These are phyloP conservation scores for Okamejei kenojei DNA, from an alignment of 2,797 vertebrate genomes.

Conservation along the genomic window DNA sequence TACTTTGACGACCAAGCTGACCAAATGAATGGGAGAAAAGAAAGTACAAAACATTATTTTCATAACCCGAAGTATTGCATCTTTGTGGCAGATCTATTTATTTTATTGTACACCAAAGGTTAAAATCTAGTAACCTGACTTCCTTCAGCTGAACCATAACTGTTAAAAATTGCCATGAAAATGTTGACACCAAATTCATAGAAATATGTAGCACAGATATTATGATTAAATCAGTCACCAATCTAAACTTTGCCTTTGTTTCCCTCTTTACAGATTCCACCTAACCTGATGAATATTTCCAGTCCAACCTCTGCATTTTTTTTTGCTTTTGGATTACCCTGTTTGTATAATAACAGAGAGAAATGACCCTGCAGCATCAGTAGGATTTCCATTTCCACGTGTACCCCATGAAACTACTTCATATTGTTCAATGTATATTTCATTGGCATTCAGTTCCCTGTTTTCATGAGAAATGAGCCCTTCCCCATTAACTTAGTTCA, in stretches of 20 bases:
- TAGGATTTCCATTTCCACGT: not conserved
- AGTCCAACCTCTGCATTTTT: too few species aligned
- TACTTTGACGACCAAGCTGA: not conserved
- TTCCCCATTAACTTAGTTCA: not conserved
- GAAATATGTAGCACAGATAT: too few species aligned
- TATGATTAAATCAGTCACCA: too few species aligned
- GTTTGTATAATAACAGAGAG: not conserved
- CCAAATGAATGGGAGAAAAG: not conserved
- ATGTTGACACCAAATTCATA: not conserved
- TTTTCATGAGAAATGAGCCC: too few species aligned
- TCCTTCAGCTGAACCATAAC: not conserved
- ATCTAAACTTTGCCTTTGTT: too few species aligned
- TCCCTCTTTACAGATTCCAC: too few species aligned
- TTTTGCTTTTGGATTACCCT: not conserved
- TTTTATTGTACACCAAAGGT: not conserved
- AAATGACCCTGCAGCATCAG: not conserved
- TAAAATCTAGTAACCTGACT: slow-evolving; percentile 1
- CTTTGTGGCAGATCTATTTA: not conserved
- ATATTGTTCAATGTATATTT: not conserved
- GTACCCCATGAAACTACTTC: not conserved
- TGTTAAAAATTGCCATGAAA: not conserved
- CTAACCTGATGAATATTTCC: too few species aligned
- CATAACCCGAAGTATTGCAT: not conserved
- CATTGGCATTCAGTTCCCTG: too few species aligned
- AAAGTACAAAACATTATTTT: not conserved